A percentile compares a stretch with the other conserved stretches of the same genome.
phyloP scores from a whole-genome alignment of 1,140 invertebrate species.

The Maniola jurtina region DNA sequence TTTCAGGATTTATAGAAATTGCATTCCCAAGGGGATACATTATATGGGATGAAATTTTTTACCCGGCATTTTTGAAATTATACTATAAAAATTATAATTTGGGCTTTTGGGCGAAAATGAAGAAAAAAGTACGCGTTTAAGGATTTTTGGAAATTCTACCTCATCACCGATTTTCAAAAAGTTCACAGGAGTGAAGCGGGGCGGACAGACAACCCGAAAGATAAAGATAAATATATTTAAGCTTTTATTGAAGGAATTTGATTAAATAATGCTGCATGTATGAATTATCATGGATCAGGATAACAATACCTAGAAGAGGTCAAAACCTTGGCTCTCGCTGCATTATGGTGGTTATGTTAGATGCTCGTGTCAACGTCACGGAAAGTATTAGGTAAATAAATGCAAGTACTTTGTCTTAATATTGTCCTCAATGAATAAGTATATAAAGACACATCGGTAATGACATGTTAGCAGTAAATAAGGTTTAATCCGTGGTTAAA shows the following conservation, averaged over 20 bases:
- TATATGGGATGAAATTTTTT: too few species aligned
- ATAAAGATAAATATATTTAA: too few species aligned
- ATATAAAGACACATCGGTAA: slow-evolving; percentile 38
- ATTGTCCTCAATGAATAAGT: slow-evolving; percentile 16
- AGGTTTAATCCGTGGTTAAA: slow-evolving; percentile 16
- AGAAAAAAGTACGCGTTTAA: too few species aligned
- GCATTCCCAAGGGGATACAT: too few species aligned
- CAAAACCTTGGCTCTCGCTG: slow-evolving; percentile 17
- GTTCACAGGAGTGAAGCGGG: too few species aligned
- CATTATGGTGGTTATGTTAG: slow-evolving; percentile 2
- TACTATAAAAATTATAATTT: too few species aligned
- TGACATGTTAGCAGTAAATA: slow-evolving; percentile 20
- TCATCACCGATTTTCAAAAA: too few species aligned
- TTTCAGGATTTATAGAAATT: too few species aligned
- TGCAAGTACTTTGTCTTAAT: slow-evolving; percentile 13
- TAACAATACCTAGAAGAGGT: slow-evolving; percentile 15
- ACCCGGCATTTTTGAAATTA: too few species aligned
- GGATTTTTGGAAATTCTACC: too few species aligned
- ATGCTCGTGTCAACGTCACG: slow-evolving; percentile 14
- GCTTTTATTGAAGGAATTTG: not conserved
- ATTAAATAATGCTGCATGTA: not conserved
- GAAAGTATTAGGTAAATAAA: slow-evolving; percentile 3
- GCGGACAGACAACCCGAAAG: too few species aligned
- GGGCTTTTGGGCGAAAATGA: too few species aligned
- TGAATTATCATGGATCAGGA: not conserved